phyloP scores from a whole-genome alignment of 2,797 vertebrate genomes.

The Notolepis coatsorum region DNA sequence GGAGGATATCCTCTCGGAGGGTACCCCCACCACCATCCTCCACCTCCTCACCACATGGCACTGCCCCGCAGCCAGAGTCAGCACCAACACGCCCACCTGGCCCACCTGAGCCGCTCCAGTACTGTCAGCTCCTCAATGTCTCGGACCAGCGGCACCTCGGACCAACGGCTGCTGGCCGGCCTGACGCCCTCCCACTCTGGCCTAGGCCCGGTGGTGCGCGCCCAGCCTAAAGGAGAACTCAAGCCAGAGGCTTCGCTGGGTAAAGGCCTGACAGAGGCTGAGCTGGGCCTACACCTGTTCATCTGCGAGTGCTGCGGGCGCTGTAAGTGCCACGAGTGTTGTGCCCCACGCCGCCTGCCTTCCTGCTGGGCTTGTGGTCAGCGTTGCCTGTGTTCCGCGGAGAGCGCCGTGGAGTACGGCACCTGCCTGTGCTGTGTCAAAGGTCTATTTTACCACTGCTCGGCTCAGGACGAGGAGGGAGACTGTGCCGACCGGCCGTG shows the following conservation, averaged over 20 bases:
- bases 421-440: slow-evolving; percentile 97
- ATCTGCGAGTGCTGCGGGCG: slow-evolving; percentile 94
- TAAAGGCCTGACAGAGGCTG: slow-evolving; percentile 74
- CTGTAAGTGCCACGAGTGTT: slow-evolving; percentile 94
- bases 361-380: slow-evolving; percentile 95
- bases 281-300: slow-evolving; percentile 84
- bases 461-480: slow-evolving; percentile 92
- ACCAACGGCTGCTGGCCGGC: slow-evolving; percentile 90
- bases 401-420: slow-evolving; percentile 91
- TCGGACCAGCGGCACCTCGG: slow-evolving; percentile 90
- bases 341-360: slow-evolving; percentile 88
- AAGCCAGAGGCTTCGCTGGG: slow-evolving; percentile 84
- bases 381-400: slow-evolving; percentile 94
- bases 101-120: slow-evolving; percentile 93
- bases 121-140: slow-evolving; percentile 93
- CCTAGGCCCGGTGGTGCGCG: slow-evolving; percentile 82
- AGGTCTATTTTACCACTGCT: slow-evolving; percentile 98
- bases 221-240: slow-evolving; percentile 86
- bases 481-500: slow-evolving; percentile 96
- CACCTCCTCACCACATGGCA: slow-evolving; percentile 59
- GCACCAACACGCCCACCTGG: slow-evolving; percentile 84
- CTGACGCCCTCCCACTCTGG: slow-evolving; percentile 88
- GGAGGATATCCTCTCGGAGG: slow-evolving; percentile 21
- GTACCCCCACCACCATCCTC: slow-evolving; percentile 45
- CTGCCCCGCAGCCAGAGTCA: slow-evolving; percentile 90